A percentile compares a stretch with the other conserved stretches of the same genome.
These are phyloP conservation scores for Argopecten irradians DNA, from an alignment of 1,140 invertebrate species.

Conservation along the genomic window DNA sequence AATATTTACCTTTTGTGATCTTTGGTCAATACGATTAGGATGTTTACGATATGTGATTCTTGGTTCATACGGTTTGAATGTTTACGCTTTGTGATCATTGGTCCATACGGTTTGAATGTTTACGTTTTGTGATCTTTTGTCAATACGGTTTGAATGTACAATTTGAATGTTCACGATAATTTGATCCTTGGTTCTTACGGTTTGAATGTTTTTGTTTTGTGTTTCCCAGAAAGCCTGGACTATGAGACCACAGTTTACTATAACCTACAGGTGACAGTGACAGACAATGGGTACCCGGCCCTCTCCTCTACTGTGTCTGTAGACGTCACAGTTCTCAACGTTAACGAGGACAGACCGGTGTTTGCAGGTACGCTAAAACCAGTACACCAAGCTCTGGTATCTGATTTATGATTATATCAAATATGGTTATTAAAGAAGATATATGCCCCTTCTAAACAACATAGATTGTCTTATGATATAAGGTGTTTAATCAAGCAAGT, in stretches of 20 bases:
- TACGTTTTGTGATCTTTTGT: neutral
- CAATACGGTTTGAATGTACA: neutral
- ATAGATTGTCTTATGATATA: too few species aligned
- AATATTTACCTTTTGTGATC: too few species aligned
- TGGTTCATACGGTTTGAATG: neutral
- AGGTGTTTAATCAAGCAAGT: too few species aligned
- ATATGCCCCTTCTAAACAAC: too few species aligned
- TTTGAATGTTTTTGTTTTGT: neutral
- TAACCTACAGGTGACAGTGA: neutral
- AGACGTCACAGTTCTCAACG: neutral
- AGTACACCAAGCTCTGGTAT: too few species aligned
- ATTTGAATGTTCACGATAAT: neutral
- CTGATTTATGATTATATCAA: too few species aligned
- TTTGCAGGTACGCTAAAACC: neutral
- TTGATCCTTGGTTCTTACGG: neutral
- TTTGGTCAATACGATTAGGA: neutral
- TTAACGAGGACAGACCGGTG: slow-evolving; percentile 27
- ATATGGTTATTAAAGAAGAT: too few species aligned
- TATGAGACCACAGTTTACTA: neutral
- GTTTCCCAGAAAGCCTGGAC: neutral
- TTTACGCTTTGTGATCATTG: neutral
- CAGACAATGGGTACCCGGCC: neutral
- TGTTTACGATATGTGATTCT: neutral
- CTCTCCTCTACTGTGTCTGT: neutral
- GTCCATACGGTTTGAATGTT: neutral